Conservation (phyloP, 2,797 vertebrate species). For the Mionectes olivaceus region DNA sequence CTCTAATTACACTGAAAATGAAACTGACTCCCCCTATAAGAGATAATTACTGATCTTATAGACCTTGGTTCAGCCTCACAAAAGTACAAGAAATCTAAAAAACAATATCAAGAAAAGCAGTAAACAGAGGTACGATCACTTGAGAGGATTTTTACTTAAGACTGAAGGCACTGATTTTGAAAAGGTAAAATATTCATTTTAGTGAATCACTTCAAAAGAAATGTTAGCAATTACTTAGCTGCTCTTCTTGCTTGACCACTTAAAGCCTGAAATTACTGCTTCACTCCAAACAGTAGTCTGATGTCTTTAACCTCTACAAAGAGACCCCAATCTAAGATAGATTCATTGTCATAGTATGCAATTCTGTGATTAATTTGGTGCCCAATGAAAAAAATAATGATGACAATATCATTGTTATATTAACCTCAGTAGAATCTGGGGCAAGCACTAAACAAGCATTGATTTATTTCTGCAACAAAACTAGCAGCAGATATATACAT, state of each 20-base stretch:
- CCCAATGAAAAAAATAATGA: background rate
- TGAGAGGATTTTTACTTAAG: background rate
- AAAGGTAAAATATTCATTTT: background rate
- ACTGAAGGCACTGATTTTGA: background rate
- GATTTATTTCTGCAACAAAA: background rate
- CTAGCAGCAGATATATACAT: background rate
- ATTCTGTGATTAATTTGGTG: background rate
- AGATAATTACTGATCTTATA: background rate
- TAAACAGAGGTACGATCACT: fast-evolving
- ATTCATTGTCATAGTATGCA: background rate
- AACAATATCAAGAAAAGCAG: background rate
- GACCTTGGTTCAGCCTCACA: background rate
- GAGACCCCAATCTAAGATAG: fast-evolving
- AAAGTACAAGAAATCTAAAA: background rate
- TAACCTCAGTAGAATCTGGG: background rate
- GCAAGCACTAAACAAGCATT: background rate
- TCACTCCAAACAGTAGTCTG: background rate
- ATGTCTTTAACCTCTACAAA: background rate
- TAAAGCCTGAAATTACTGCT: background rate
- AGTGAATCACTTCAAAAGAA: background rate
- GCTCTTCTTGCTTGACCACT: fast-evolving
- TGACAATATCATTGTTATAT: background rate
- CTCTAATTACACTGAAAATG: background rate
- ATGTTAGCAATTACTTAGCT: background rate
- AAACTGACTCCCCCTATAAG: background rate